Base-by-base conservation (phyloP, 2,888 invertebrate genomes). In the Macrosoma leucophasiata region DNA sequence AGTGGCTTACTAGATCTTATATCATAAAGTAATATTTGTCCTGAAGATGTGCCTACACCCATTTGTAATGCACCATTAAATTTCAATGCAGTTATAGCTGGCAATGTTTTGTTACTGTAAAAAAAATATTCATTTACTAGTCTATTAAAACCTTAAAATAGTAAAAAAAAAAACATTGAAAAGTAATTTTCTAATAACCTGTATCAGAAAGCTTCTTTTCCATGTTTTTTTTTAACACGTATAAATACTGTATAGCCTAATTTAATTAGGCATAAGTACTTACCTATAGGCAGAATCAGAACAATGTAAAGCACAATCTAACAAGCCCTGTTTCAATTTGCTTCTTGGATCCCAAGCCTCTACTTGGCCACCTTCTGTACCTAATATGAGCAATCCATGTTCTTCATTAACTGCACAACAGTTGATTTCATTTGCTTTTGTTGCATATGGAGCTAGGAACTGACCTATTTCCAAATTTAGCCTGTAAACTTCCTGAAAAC, bases 281-380 rank as follows among this genome's bases (percentile, higher is more conserved):
- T 58, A 84, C 85, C 62, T 77, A 44, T 78, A 76, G 43, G 87
- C 85, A 9, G 84, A 66, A 41, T 85, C 79, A 13, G 86, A 81
- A 50, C 88, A 78, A 55, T 88, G 87, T 41, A 88, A 63, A 2
- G 94, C 96, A 67, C 94, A 95, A 72, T 98, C 97, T 12, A 99
- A 74, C 10, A 88, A 86, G 4, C 92, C 94, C 46, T 93, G 95
- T 62, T 90, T 86, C 15, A 87, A 86, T 52, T 92, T 90, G 2
- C 87, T 87, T 38, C 99, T 86, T 6, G 97, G 96, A 81, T 99
- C 99, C 97, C 97, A 99, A 3, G 97, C 97, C 71, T 99, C 98
- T 0, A 99, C 89, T 52, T 90, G 91, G 1, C 98, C 98, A 64
- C 96, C 94, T 53, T 91, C 90, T 7, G 96, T 94, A 6, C 98